Evolutionary conservation across 2,888 invertebrate genomes (phyloP).

Genomic region (Folsomia candida): DNA sequence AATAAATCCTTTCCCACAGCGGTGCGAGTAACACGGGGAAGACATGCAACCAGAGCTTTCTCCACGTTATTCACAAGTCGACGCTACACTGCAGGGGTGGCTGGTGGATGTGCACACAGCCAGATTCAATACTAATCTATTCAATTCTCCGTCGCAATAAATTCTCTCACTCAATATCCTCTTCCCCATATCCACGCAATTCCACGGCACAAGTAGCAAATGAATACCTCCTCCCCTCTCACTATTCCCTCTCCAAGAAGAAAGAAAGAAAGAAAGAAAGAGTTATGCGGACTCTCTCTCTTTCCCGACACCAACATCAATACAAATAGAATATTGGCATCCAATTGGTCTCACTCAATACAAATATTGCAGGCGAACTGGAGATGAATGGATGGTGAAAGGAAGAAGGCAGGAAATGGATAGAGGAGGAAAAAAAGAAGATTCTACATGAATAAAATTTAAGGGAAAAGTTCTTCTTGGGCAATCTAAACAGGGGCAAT

Average conservation of each 20-base stretch:
- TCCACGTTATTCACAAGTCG: no score
- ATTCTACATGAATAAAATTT: not conserved
- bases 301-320: slow-evolving; percentile 1
- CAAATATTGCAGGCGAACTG: not conserved
- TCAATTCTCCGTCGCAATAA: slow-evolving; percentile 51
- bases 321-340: not conserved
- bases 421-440: not conserved
- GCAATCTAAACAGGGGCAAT: not conserved
- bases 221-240: not conserved
- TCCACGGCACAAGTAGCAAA: slow-evolving; percentile 19
- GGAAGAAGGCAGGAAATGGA: not conserved
- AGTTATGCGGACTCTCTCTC: not conserved
- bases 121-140: slow-evolving; percentile 48
- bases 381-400: not conserved
- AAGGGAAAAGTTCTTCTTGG: not conserved
- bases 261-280: slow-evolving; percentile 14
- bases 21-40: slow-evolving; percentile 1
- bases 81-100: no score
- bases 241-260: not conserved
- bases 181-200: slow-evolving; percentile 29
- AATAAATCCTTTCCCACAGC: not conserved
- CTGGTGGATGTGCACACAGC: no score
- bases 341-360: not conserved
- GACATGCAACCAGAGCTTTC: slow-evolving; percentile 4
- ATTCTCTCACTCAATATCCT: slow-evolving; percentile 50